Base-by-base conservation (phyloP, 2,888 invertebrate genomes). In the Dastarcus helophoroides region DNA sequence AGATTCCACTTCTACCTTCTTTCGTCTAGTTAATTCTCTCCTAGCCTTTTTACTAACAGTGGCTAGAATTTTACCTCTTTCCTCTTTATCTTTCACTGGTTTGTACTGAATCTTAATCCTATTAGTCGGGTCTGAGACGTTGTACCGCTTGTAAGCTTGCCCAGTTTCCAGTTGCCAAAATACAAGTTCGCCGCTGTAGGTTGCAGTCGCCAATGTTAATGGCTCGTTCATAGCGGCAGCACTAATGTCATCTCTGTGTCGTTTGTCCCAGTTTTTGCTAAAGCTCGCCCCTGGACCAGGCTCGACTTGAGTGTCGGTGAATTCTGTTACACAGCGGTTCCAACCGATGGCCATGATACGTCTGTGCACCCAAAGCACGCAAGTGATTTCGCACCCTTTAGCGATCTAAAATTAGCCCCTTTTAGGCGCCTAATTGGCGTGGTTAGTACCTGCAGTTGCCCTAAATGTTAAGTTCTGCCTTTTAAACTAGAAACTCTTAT, bases 131-230 rank as follows among this genome's bases (percentile, higher is more conserved):
- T 72, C 66, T 38, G 65, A 65, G 40, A 72, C 71, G 32, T 55
- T 53, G 40, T 54, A 60, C 32, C 56, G 53, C 38, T 57, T 61
- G 34, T 77, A 80, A 0, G 81, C 75, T 53, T 83, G 79, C 0
- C 83, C 83, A 0, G 84, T 85, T 60, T 85, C 83, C 32, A 85
- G 62, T 41, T 77, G 73, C 86, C 88, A 88, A 41, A 89, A 67
- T 13, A 86, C 64, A 26, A 89, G 65, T 56, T 84, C 82, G 0
- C 88, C 88, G 44, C 76, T 78, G 56, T 81, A 81, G 7, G 79
- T 76, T 39, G 73, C 70, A 2, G 88, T 86, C 22, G 76, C 84
- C 14, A 89, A 58, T 10, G 79, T 67, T 49, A 77, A 70, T 0
- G 82, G 79, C 11, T 67, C 42, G 39, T 74, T 68, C 2, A 70